A percentile compares a stretch with the other conserved stretches of the same genome.
phyloP scores from a whole-genome alignment of 2,888 invertebrate species.

The Spodoptera exigua region DNA sequence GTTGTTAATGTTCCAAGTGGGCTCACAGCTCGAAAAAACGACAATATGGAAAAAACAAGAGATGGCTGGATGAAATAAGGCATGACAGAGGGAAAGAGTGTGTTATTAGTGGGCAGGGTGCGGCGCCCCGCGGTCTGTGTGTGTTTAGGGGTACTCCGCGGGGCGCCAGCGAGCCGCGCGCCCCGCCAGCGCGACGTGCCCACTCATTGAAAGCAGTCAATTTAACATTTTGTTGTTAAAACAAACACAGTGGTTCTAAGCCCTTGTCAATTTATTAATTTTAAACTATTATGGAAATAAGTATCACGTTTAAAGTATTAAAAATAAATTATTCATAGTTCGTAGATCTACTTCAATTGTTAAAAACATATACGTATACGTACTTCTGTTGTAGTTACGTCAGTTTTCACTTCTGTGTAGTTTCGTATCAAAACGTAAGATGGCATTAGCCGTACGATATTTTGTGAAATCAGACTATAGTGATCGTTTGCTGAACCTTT shows the following conservation, averaged over 20 bases:
- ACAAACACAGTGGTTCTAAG: slow-evolving; percentile 75
- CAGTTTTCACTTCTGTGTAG: slow-evolving; percentile 1
- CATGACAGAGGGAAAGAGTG: slow-evolving; percentile 85
- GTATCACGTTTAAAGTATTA: slow-evolving; percentile 14
- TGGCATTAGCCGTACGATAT: slow-evolving; percentile 28
- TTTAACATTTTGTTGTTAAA: slow-evolving; percentile 85
- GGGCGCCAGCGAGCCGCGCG: slow-evolving; percentile 68
- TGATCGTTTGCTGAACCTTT: too few species aligned
- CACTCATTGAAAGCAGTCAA: slow-evolving; percentile 85
- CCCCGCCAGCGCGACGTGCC: slow-evolving; percentile 63
- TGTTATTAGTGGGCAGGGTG: slow-evolving; percentile 85
- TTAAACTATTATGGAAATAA: slow-evolving; percentile 45
- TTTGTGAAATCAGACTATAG: background rate
- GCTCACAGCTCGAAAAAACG: slow-evolving; percentile 77
- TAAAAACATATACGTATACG: slow-evolving; percentile 5
- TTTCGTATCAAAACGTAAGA: slow-evolving; percentile 22
- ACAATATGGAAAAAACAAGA: slow-evolving; percentile 82
- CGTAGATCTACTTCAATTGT: slow-evolving; percentile 12
- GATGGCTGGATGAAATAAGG: slow-evolving; percentile 84
- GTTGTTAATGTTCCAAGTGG: slow-evolving; percentile 84
- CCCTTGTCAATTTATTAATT: slow-evolving; percentile 77
- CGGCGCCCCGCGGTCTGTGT: slow-evolving; percentile 89
- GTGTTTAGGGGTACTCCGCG: slow-evolving; percentile 82
- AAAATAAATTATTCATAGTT: slow-evolving; percentile 1
- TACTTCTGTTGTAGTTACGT: slow-evolving; percentile 8